A percentile compares a stretch with the other conserved stretches of the same genome.
phyloP scores from a whole-genome alignment of 1,140 invertebrate species.

The Drosophila truncata region DNA sequence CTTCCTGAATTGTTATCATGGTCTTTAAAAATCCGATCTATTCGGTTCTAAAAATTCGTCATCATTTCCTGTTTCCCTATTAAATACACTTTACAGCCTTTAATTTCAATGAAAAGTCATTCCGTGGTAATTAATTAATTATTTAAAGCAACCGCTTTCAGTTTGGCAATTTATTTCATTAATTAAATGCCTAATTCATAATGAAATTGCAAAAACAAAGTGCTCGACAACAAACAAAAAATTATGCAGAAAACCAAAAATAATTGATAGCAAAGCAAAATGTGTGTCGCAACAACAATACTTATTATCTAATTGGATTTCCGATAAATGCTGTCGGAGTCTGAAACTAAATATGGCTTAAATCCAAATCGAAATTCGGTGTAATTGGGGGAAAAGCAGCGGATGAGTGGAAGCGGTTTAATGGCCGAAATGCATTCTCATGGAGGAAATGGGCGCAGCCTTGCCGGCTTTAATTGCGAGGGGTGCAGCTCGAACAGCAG shows the following conservation, averaged over 20 bases:
- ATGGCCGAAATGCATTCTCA: constrained; percentile 35
- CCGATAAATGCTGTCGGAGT: constrained; percentile 10
- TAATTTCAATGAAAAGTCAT: neutral
- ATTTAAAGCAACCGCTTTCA: neutral
- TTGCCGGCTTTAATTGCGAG: constrained; percentile 44
- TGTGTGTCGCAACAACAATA: constrained; percentile 17
- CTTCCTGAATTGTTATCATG: neutral
- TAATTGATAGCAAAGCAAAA: constrained; percentile 37
- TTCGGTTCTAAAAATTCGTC: neutral
- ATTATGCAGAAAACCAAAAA: constrained; percentile 13
- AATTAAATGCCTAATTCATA: constrained; percentile 12
- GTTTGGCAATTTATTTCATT: constrained; percentile 10
- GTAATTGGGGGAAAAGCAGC: neutral
- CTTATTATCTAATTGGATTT: constrained; percentile 45
- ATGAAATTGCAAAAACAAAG: constrained; percentile 4
- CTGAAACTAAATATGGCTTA: constrained; percentile 6
- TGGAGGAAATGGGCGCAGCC: constrained; percentile 56
- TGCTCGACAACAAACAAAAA: neutral
- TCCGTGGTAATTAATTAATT: constrained; percentile 2
- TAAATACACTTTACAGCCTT: neutral
- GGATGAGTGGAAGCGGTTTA: constrained; percentile 11
- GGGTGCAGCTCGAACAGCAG: constrained; percentile 35
- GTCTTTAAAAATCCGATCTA: neutral
- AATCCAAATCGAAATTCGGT: constrained; percentile 17
- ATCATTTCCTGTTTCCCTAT: neutral